Percentiles rank a stretch among this genome's conserved stretches.
phyloP scores from a whole-genome alignment of 2,113 vertebrate species.

The Esox niger region DNA sequence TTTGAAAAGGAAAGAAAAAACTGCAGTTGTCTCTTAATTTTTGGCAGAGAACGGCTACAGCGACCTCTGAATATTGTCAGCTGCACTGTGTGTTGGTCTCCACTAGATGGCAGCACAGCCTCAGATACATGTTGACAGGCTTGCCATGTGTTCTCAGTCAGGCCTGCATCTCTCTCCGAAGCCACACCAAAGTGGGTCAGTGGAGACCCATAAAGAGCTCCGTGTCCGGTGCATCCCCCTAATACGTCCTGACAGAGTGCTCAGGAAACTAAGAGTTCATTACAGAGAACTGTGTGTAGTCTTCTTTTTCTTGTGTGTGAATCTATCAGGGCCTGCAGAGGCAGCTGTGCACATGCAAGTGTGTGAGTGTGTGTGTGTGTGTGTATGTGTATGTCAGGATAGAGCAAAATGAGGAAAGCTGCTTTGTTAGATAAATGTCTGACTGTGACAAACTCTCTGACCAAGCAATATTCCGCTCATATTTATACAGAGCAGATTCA shows the following conservation, averaged over 20 bases:
- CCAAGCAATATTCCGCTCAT: neutral
- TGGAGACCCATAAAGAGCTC: constrained; percentile 57
- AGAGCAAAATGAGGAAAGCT: constrained; percentile 30
- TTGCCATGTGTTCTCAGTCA: constrained; percentile 8
- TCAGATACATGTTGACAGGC: constrained; percentile 13
- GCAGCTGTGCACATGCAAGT: constrained; percentile 34
- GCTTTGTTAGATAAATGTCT: constrained; percentile 38
- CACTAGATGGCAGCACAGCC: constrained; percentile 60
- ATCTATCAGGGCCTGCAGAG: constrained; percentile 30
- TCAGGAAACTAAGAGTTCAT: constrained; percentile 33
- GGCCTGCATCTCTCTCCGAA: constrained; percentile 41
- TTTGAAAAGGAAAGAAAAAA: no score
- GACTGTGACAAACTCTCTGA: constrained; percentile 26
- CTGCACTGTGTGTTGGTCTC: constrained; percentile 26
- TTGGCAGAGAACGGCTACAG: no score
- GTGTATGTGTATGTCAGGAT: constrained; percentile 23
- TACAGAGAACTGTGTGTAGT: no score
- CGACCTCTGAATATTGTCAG: neutral
- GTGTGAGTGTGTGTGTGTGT: constrained; percentile 30
- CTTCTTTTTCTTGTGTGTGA: no score
- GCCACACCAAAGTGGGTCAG: constrained; percentile 64
- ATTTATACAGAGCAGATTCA: constrained; percentile 10
- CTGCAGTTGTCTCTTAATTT: no score
- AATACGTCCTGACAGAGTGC: constrained; percentile 59
- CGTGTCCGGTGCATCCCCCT: constrained; percentile 59